Base-by-base conservation (phyloP, 2,888 invertebrate species). In the Agrotis ipsilon region DNA sequence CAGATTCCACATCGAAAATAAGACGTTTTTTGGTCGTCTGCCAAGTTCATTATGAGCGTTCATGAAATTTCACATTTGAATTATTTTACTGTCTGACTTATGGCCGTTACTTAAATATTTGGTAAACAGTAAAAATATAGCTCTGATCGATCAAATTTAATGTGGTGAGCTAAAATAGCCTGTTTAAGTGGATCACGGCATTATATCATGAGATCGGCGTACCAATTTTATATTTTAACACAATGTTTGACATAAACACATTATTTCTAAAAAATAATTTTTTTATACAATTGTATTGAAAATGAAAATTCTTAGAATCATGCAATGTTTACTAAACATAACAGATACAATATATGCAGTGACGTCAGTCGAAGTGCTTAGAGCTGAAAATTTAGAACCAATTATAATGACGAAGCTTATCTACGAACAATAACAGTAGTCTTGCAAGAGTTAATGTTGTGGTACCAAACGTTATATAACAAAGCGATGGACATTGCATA, bases 1-100 rank as follows among this genome's bases (percentile, higher is more conserved):
- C 95, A 96, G 94, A 96, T 96, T 96, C 96, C 96, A 92, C 90
- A 95, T 96, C 96, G 94, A 96, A 96, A 96, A 96, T 96, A 96
- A 96, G 96, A 96, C 95, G 96, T 96, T 95, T 94, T 94, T 96
- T 96, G 96, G 96, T 94, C 93, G 93, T 82, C 88, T 95, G 96
- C 96, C 96, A 96, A 96, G 95, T 96, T 96, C 96, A 96, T 96
- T 96, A 96, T 96, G 95, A 96, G 94, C 94, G 96, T 96, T 96
- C 96, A 95, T 96, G 96, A 96, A 96, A 95, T 96, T 96, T 96
- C 95, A 95, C 96, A 96, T 96, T 96, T 96, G 96, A 96, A 96
- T 96, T 96, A 96, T 96, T 96, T 96, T 96, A 96, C 95, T 95
- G 95, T 93, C 96, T 95, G 96, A 96, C 94, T 96, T 96, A 96